Base-by-base conservation (phyloP, 2,113 vertebrate species). In the Crotalus helleri region DNA sequence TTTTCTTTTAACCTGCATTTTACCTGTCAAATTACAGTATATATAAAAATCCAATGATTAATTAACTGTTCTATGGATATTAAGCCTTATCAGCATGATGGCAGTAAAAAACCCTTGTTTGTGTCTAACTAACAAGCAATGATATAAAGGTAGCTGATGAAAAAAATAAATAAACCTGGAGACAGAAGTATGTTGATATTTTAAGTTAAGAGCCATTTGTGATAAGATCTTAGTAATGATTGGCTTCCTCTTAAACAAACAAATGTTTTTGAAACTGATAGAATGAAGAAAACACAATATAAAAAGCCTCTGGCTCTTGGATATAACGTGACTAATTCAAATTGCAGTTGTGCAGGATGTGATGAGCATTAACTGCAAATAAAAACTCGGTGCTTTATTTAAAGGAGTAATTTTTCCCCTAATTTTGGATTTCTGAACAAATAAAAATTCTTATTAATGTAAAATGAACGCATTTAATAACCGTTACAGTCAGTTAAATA, bases 351-450 rank as follows among this genome's bases (percentile, higher is more conserved):
- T 81, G 61, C n/a, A 61, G 44, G 69, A 55, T 3, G 33, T 59
- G 0, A 19, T 88, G 44, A 0, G 0, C 0, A 1, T 90, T 3
- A 91, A 51, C 15, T 61, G 33, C 53, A 69, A 33, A 92, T 91
- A 89, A 88, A 61, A 33, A 29, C 49, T 92, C 87, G 44, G 3
- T 21, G 64, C 15, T 81, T 19, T 89, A 7, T 59, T 7, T 8
- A 91, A 88, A 58, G 26, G 89, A 92, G 49, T 85, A 93, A 57
- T 90, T 94, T 81, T 85, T 44, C 13, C 1, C 1, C 46, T 61
- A 24, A 39, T 57, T 26, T 23, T 91, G 58, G 26, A 46, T 58
- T 61, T 93, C 88, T 94, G 91, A 95, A 93, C 88, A 95, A 87
- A 51, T 87, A 69, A 58, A 24, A 24, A 91, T 53, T 53, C 61